Base-by-base conservation (phyloP, 2,888 invertebrate genomes). In the Heteromurus nitidus region DNA sequence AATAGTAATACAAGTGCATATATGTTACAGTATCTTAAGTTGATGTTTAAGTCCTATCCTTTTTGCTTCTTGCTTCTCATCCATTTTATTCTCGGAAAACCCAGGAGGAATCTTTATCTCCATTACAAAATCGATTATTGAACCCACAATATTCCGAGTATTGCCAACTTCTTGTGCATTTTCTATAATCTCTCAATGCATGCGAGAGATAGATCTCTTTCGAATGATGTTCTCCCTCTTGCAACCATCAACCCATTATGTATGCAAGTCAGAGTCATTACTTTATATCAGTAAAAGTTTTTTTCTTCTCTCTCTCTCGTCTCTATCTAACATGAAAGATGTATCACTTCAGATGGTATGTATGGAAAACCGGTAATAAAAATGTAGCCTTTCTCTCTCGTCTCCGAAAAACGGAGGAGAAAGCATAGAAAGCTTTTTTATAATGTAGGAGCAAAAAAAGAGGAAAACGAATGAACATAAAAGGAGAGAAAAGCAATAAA, bases 401-500 rank as follows among this genome's bases (percentile, higher is more conserved):
- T n/a, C n/a, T n/a, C n/a, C n/a, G n/a, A n/a, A n/a, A n/a, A n/a
- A n/a, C n/a, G n/a, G n/a, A n/a, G n/a, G n/a, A n/a, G n/a, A n/a
- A n/a, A n/a, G n/a, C n/a, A n/a, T n/a, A 44, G 16, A 9, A n/a
- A 9, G 44, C 44, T 44, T n/a, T 36, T 36, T 36, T 36, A 13
- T 5, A 36, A 36, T 36, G 13, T 36, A 9, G 13, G 5, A 36
- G 5, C 36, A 36, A 9, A 36, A 5, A 36, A 7, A 22, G 68
- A 42, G 31, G 30, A 16, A 26, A 28, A 62, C 47, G 47, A 72
- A 72, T 72, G 62, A 28, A 50, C 58, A 58, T 70, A 70, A 70
- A 64, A 67, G 47, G 47, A 55, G n/a, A 55, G 55, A 20, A 28
- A 60, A 47, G 72, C 72, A 72, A 72, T 72, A 72, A 72, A 72